Evolutionary conservation across 2,113 vertebrate genomes (phyloP).

Genomic region (Plotosus lineatus): DNA sequence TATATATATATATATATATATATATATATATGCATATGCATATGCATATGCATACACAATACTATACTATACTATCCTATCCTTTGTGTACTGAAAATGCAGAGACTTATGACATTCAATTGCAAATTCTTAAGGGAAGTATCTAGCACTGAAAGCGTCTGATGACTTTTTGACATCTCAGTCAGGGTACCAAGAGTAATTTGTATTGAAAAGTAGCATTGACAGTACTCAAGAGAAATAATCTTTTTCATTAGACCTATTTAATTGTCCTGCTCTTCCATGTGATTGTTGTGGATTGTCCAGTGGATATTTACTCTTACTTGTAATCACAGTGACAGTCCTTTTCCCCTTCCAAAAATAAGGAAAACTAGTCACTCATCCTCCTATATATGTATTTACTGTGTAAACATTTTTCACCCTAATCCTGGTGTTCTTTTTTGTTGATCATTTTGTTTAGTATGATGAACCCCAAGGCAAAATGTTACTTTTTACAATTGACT

Average conservation of each 20-base stretch:
- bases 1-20: too few relatives aligned
- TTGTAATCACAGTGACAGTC: background rate
- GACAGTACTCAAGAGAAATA: background rate
- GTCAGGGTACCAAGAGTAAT: background rate
- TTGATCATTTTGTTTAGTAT: constrained; percentile 31
- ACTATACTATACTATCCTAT: constrained; percentile 61
- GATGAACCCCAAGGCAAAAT: constrained; percentile 6
- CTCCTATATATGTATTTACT: background rate
- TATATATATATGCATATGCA: constrained; percentile 63
- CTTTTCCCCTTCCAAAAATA: background rate
- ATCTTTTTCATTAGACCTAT: background rate
- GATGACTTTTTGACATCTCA: background rate
- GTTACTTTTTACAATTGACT: background rate
- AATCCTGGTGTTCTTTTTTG: constrained; percentile 8
- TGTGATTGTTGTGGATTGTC: constrained; percentile 5
- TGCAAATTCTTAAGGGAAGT: background rate
- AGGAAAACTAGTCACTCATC: background rate
- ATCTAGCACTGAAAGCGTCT: background rate
- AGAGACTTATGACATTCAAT: constrained; percentile 52
- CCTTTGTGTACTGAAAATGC: too few relatives aligned
- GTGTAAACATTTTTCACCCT: background rate
- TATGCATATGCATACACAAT: constrained; percentile 71
- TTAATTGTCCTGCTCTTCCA: background rate
- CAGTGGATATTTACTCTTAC: constrained; percentile 9
- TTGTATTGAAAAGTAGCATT: background rate